Percentiles rank a stretch among this genome's conserved stretches.
phyloP scores from a whole-genome alignment of 2,113 vertebrate species.

The Columba janthina region DNA sequence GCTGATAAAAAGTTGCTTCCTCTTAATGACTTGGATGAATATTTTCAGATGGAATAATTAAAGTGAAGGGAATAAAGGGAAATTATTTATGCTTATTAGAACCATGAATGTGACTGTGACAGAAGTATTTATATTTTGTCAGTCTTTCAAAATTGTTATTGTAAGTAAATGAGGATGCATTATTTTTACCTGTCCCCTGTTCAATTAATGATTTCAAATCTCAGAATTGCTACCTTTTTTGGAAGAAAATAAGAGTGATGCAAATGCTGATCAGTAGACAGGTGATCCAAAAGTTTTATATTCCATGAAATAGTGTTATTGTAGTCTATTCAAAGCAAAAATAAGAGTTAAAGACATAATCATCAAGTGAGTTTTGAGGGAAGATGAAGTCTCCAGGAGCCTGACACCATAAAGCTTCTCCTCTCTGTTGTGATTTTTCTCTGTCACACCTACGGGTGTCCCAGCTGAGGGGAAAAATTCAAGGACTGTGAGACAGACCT shows the following conservation, averaged over 20 bases:
- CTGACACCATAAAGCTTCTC: not conserved
- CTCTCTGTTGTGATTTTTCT: not conserved
- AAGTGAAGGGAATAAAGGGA: not conserved
- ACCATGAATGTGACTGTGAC: not conserved
- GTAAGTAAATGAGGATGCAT: not conserved
- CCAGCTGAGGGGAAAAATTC: conserved; percentile 1
- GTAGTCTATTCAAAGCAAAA: not conserved
- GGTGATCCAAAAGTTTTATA: not conserved
- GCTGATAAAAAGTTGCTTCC: not conserved
- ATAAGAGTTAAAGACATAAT: not conserved
- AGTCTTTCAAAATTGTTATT: not conserved
- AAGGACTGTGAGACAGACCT: not conserved
- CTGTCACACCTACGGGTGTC: not conserved
- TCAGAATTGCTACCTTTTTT: not conserved
- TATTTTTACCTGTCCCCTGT: not conserved
- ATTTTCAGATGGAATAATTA: not conserved
- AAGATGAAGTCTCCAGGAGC: not conserved
- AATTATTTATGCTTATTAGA: not conserved
- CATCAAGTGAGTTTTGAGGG: not conserved
- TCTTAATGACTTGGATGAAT: not conserved
- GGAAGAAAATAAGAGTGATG: not conserved
- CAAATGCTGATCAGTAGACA: not conserved
- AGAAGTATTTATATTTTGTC: not conserved
- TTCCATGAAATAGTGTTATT: not conserved
- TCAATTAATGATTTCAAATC: not conserved